These are phyloP conservation scores for Dryobota labecula DNA, from an alignment of 2,888 invertebrate species.

Conservation along the genomic window DNA sequence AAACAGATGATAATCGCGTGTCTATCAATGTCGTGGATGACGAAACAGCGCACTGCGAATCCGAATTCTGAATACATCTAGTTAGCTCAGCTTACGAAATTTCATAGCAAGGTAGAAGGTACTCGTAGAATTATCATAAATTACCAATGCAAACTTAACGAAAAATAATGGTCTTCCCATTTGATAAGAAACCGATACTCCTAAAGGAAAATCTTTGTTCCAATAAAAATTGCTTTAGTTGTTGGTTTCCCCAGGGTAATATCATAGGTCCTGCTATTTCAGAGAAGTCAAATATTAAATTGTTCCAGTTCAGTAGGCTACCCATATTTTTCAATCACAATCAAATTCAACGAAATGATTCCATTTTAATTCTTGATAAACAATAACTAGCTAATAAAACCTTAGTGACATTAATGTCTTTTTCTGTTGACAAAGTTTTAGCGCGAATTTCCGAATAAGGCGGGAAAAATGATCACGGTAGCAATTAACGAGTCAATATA, in stretches of 20 bases:
- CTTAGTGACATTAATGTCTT: conserved; percentile 52
- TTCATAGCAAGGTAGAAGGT: neutral
- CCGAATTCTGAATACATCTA: conserved; percentile 42
- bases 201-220: neutral
- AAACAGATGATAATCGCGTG: conserved; percentile 32
- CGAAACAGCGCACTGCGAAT: conserved; percentile 22
- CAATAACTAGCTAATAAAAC: conserved; percentile 45
- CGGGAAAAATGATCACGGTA: conserved; percentile 66
- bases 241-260: conserved; percentile 3
- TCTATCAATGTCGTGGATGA: conserved; percentile 39
- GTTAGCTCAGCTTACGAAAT: conserved; percentile 33
- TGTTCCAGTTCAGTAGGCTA: conserved; percentile 20
- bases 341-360: conserved; percentile 27
- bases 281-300: conserved; percentile 26
- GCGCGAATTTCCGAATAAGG: conserved; percentile 67
- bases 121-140: neutral
- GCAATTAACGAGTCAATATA: conserved; percentile 70
- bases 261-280: conserved; percentile 23
- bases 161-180: neutral
- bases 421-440: conserved; percentile 59
- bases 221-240: neutral
- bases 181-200: neutral
- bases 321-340: conserved; percentile 33
- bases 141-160: neutral
- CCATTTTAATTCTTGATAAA: conserved; percentile 28